These are phyloP conservation scores for Dufourea novaeangliae DNA, from an alignment of 1,140 invertebrate genomes.

Conservation along the genomic window DNA sequence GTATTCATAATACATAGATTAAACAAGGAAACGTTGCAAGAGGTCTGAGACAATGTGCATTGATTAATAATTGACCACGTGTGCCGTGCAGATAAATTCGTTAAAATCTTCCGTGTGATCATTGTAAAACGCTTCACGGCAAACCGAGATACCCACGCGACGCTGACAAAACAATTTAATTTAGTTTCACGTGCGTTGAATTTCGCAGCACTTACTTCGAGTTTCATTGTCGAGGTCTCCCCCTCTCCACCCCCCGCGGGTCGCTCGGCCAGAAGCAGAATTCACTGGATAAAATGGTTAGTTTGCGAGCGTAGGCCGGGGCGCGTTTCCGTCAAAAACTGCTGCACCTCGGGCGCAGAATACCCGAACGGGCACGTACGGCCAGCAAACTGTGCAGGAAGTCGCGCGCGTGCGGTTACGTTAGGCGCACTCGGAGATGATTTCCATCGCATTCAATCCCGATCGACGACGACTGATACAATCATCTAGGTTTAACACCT, in stretches of 20 bases:
- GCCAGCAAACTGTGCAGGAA: neutral
- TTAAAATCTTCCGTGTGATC: neutral
- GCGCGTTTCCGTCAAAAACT: constrained; percentile 4
- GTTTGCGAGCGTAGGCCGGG: neutral
- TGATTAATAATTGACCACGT: neutral
- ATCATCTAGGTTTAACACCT: neutral
- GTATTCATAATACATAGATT: too few relatives aligned
- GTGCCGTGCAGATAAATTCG: too few relatives aligned
- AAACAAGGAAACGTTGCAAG: too few relatives aligned
- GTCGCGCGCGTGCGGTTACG: neutral
- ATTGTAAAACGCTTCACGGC: neutral
- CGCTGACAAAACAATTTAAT: neutral
- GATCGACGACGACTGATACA: neutral
- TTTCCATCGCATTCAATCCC: neutral
- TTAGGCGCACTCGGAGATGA: neutral
- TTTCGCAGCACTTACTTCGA: neutral
- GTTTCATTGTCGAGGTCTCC: neutral
- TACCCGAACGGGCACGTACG: neutral
- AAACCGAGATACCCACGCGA: too few relatives aligned
- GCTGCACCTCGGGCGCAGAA: neutral
- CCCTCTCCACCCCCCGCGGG: too few relatives aligned
- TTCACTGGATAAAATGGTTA: constrained; percentile 1
- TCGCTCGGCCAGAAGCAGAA: neutral
- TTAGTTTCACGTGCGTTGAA: constrained; percentile 6
- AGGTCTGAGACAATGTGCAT: too few relatives aligned